Evolutionary conservation across 2,888 invertebrate genomes (phyloP), one percentile per base, ranked within the genome.

Genomic region (Cremastinae sp.): DNA sequence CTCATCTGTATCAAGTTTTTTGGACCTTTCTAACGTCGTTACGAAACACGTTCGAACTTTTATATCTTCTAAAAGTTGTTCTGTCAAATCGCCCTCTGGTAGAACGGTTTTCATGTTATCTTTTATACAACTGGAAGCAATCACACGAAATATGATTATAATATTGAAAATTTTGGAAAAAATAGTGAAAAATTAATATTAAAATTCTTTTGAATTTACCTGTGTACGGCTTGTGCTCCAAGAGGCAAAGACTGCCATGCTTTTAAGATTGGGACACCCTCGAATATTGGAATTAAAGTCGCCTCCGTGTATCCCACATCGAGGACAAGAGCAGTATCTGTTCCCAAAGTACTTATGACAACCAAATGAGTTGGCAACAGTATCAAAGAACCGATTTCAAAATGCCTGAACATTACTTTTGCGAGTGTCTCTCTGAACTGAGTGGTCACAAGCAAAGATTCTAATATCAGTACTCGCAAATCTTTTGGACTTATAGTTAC

Each of bases 401-500:
- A 98, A 88, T 98, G 98, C 69, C 93, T 92, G 87, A 97, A 98
- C n/a, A 98, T 90, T 16, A 97, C 97, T 89, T 95, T 95, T 0
- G 98, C 98, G 8, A 99, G 90, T 0, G 95, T 95, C 85, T 98
- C 96, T 74, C 98, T 91, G 86, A 97, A 95, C 66, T 93, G 90
- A 0, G 96, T 95, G 2, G 94, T 95, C 37, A 95, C 94, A 16
- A 98, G 92, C 9, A 98, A 91, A 2, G 97, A 97, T 90, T 99
- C 99, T 16, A 98, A 94, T 35, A 99, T 92, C 3, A 99, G 95
- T 39, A 99, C 94, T 87, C 96, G 95, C 18, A 97, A 92, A 84
- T 97, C 98, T 90, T 98, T 98, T 0, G 98, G 98, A 87, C 96
- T 98, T 53, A 97, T 95, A 56, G 98, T 91, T 35, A 97, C 93